Evolutionary conservation across 2,888 invertebrate species (phyloP), one percentile per base, ranked within the genome.

Genomic region (Muscina levida): DNA sequence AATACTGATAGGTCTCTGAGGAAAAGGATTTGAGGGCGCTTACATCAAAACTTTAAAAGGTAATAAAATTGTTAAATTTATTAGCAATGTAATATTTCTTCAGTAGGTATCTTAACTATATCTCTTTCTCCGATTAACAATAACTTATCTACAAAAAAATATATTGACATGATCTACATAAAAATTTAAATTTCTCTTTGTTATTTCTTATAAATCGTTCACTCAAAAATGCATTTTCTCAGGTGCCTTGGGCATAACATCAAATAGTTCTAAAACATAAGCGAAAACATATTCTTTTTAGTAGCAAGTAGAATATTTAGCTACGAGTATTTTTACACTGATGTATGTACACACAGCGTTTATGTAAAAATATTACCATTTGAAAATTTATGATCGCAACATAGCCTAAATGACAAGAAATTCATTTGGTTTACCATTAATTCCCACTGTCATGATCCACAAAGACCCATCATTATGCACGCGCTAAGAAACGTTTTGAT

Each of bases 361-460:
- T 37, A 2, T 15, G 57, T 57, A 62, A 42, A 62, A 62, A 62
- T 62, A 62, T 62, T 62, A 22, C 13, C 62, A 62, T 62, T 62
- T 39, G 22, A 22, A 62, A 42, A 62, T 62, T 62, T 62, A 62
- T 62, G 10, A 62, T 22, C 62, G 42, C 39, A 62, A 42, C 62
- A 42, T 2, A 11, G 22, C 19, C 19, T 13, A 42, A 62, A 62
- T 62, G 62, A 62, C 86, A 85, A 87, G 82, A 85, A 86, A 87
- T 87, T 85, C 83, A 78, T 86, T 84, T 76, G 88, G 87, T 87
- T 86, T 87, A 88, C 88, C 88, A 88, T 86, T 88, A 87, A 87
- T 87, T 86, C 86, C 83, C 83, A 62, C 84, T 82, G 68, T 84
- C 85, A 79, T 88, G 88, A 88, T 87, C 87, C 87, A 84, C 83